A percentile compares a stretch with the other conserved stretches of the same genome.
Conservation (phyloP, 2,888 invertebrate species). For the Opisthograptis luteolata region DNA sequence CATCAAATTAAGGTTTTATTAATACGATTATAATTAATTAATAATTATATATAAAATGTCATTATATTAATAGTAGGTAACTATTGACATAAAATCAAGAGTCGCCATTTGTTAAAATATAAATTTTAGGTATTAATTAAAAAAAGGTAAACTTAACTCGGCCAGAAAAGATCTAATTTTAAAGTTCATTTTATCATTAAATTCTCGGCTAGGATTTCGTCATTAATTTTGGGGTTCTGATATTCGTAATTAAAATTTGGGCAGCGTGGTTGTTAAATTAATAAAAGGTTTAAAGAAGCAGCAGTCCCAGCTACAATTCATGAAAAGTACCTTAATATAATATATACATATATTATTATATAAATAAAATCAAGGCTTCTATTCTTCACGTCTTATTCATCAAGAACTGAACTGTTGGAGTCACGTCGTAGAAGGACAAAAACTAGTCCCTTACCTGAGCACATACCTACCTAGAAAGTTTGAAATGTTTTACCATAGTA, state of each 20-base stretch:
- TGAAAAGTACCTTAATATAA: too few species aligned
- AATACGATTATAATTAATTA: too few species aligned
- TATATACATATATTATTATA: too few species aligned
- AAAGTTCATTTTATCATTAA: conserved; percentile 20
- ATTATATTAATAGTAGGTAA: too few species aligned
- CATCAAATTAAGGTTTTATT: too few species aligned
- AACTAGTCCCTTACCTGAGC: conserved; percentile 62
- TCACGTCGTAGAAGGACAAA: conserved; percentile 50
- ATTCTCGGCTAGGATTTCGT: conserved; percentile 12
- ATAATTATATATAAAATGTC: too few species aligned
- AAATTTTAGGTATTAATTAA: conserved; percentile 13
- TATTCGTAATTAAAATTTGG: conserved; percentile 17
- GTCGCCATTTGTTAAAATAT: too few species aligned
- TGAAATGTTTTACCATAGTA: conserved; percentile 43
- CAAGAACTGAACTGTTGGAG: conserved; percentile 45
- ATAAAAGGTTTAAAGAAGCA: neutral
- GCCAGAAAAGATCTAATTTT: conserved; percentile 14
- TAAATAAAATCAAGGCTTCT: too few species aligned
- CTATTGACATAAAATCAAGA: too few species aligned
- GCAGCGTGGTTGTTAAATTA: conserved; percentile 1
- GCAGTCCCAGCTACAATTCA: too few species aligned
- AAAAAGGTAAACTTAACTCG: conserved; percentile 27
- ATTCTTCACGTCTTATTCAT: too few species aligned
- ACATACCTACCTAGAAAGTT: conserved; percentile 59
- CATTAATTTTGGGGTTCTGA: conserved; percentile 19